Evolutionary conservation across 2,888 invertebrate species (phyloP), one percentile per base, ranked within the genome.

Genomic region (Ypsolopha scabrella): DNA sequence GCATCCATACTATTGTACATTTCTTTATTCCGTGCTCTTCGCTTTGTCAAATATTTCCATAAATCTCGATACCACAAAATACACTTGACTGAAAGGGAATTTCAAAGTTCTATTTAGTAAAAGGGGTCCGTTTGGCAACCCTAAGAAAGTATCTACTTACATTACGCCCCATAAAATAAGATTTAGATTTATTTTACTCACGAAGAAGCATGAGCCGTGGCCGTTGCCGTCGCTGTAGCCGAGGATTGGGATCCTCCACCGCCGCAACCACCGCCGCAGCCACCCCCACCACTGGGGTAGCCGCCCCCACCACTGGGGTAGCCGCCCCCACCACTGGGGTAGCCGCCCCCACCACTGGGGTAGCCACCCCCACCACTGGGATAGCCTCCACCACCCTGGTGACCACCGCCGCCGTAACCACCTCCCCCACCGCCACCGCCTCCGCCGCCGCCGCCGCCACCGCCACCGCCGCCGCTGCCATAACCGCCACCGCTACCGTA

Each of bases 211-310:
- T 49, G 41, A 8, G 70, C 71, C 4, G 68, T 66, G 1, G 75
- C 74, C 0, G 71, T 67, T 0, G 75, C 75, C 0, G 64, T 58
- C 3, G 65, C 60, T 10, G 49, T 41, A 9, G 52, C 43, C 13
- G 48, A 37, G 33, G 52, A 39, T n/a, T 58, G 52, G 6, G 54
- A 57, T 6, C 60, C 58, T 6, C 60, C 60, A 1, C 59, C 58
- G 24, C 57, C 58, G 8, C 59, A 57, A 7, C 58, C 57, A 9
- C 52, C 44, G 6, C 51, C 39, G 24, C 35, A 39, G 6, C 24
- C n/a, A 7, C 11, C 6, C 8, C 41, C n/a, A 9, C 41, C 35
- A 6, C 50, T 34, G 34, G 51, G 47, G 48, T 52, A 50, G 41
- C 57, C 53, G 34, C 58, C 55, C 8, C 55, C 55, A 44, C 57